Evolutionary conservation across 2,797 vertebrate species (phyloP).

Genomic region (Amazona finschi): DNA sequence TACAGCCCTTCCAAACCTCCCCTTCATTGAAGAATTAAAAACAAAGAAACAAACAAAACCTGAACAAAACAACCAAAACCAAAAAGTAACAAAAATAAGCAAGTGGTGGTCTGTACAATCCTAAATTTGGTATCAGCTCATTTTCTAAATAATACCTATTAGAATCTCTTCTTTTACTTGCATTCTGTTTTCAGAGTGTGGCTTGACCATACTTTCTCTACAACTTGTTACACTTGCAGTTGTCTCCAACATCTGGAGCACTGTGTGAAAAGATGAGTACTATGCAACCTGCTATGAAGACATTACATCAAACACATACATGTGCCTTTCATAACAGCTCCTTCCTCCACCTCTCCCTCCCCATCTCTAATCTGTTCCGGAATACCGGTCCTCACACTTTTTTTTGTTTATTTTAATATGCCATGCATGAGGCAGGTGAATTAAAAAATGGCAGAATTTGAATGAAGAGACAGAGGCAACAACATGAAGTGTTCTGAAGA

Average conservation of each 20-base stretch:
- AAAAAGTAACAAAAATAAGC: not conserved
- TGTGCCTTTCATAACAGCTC: not conserved
- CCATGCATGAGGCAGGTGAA: not conserved
- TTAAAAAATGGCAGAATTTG: not conserved
- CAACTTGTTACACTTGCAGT: not conserved
- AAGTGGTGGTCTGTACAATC: not conserved
- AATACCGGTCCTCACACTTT: not conserved
- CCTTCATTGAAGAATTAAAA: not conserved
- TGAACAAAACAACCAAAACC: not conserved
- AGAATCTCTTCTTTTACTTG: not conserved
- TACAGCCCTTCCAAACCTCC: not conserved
- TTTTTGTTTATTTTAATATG: not conserved
- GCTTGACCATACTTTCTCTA: not conserved
- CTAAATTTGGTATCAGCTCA: not conserved
- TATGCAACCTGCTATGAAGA: not conserved
- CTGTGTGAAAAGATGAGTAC: not conserved
- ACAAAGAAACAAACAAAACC: not conserved
- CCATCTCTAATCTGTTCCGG: not conserved
- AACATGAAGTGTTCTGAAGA: constrained; percentile 9
- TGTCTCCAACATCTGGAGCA: not conserved
- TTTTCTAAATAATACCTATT: not conserved
- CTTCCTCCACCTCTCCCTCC: not conserved
- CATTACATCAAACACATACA: fast-evolving
- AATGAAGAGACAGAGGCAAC: not conserved
- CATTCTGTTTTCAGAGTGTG: not conserved